These are phyloP conservation scores for Phaedon cochleariae DNA, from an alignment of 2,888 invertebrate species.

Conservation along the genomic window DNA sequence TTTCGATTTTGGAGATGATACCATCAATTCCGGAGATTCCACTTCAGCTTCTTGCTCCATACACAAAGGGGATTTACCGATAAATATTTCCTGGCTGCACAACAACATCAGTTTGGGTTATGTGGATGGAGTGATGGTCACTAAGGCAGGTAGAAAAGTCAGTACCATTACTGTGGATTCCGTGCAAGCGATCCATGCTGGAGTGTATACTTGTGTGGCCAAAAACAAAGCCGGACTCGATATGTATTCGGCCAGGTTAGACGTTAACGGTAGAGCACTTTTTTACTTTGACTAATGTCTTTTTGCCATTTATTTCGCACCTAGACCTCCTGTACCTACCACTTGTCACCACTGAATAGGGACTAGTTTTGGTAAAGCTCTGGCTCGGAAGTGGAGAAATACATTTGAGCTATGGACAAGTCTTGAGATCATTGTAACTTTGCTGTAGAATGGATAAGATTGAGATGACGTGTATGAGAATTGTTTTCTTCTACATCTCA, in stretches of 20 bases:
- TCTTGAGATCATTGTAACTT: too few species aligned
- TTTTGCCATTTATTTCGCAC: neutral
- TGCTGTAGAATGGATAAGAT: too few species aligned
- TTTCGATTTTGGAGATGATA: slow-evolving; percentile 65
- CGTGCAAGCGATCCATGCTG: slow-evolving; percentile 76
- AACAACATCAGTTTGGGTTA: slow-evolving; percentile 68
- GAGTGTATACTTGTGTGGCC: slow-evolving; percentile 80
- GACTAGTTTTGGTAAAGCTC: too few species aligned
- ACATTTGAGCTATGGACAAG: too few species aligned
- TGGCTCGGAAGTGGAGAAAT: too few species aligned
- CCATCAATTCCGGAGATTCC: slow-evolving; percentile 74
- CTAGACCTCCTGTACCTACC: slow-evolving; percentile 37
- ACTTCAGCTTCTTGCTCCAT: slow-evolving; percentile 74
- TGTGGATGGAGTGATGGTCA: slow-evolving; percentile 58
- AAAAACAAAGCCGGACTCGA: slow-evolving; percentile 66
- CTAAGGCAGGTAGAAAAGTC: slow-evolving; percentile 66
- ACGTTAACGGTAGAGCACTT: slow-evolving; percentile 64
- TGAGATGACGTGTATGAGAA: too few species aligned
- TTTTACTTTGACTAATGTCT: neutral
- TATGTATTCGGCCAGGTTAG: slow-evolving; percentile 63
- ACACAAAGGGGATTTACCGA: slow-evolving; percentile 78
- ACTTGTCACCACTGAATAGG: too few species aligned
- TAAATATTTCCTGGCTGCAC: slow-evolving; percentile 77
- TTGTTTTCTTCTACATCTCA: too few species aligned
- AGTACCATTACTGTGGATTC: slow-evolving; percentile 72